phyloP scores from a whole-genome alignment of 2,888 invertebrate species.

The Epicampocera succincta region DNA sequence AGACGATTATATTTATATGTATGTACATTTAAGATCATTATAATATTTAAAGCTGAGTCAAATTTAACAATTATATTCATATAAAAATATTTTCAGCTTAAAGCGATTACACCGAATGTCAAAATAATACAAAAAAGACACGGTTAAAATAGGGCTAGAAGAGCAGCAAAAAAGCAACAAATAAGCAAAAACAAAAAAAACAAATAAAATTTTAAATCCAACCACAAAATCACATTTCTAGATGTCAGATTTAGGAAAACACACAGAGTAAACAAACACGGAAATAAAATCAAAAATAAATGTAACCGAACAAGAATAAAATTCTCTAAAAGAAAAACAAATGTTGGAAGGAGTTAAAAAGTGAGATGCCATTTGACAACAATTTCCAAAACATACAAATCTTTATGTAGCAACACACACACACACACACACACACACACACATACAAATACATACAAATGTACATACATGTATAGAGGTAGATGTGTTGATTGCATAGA shows the following conservation, averaged over 20 bases:
- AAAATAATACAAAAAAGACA: slow-evolving; percentile 38
- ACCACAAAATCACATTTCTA: slow-evolving; percentile 66
- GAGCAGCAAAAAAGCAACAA: slow-evolving; percentile 24
- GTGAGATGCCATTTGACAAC: slow-evolving; percentile 63
- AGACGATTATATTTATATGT: slow-evolving; percentile 43
- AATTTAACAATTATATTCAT: slow-evolving; percentile 54
- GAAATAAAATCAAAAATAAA: slow-evolving; percentile 69
- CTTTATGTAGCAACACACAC: neutral
- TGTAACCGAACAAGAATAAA: slow-evolving; percentile 55
- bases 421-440: too few relatives aligned
- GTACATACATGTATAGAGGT: slow-evolving; percentile 8
- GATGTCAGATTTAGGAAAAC: slow-evolving; percentile 66
- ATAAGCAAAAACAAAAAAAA: slow-evolving; percentile 2
- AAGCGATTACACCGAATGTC: slow-evolving; percentile 54
- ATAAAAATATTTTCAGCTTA: slow-evolving; percentile 36
- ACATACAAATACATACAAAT: too few relatives aligned
- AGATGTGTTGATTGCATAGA: slow-evolving; percentile 16
- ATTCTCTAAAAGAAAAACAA: slow-evolving; percentile 32
- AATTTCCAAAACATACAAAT: slow-evolving; percentile 59
- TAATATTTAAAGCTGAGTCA: slow-evolving; percentile 36
- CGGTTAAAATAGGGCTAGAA: too few relatives aligned
- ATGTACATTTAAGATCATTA: slow-evolving; percentile 33
- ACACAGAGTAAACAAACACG: slow-evolving; percentile 63
- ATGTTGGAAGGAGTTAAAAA: slow-evolving; percentile 27
- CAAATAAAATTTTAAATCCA: slow-evolving; percentile 49